Base-by-base conservation (phyloP, 2,888 invertebrate species). In the Coelogynopora nodosa region DNA sequence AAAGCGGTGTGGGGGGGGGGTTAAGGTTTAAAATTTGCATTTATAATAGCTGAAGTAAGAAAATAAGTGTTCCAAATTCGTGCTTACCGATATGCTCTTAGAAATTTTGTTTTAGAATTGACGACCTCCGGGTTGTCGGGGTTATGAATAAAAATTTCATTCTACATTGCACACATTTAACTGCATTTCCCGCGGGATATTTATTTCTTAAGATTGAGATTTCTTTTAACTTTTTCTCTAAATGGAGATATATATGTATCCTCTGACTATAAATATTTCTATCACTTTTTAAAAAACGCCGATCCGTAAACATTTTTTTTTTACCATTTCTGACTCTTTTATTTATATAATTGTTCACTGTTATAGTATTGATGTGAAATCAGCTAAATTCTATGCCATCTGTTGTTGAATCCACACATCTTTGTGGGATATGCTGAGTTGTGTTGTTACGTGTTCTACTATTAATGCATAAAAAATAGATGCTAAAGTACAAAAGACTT, bases 71-170 rank as follows among this genome's bases (percentile, higher is more conserved):
- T 74, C 74, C 27, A 23, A 74, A n/a, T 74, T 74, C 74, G 74
- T 74, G 74, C 74, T 74, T 23, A 26, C 74, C 23, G 74, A 23
- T 74, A 74, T 74, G 27, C 23, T 74, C 74, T 5, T 2, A 23
- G 23, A 74, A 74, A 74, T 74, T 74, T 74, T 74, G 74, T 74
- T 74, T 74, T 74, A 74, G 74, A 74, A 74, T 74, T 74, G 74
- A 74, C 74, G 74, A 74, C 74, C 74, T 23, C 5, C 23, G 74
- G 10, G 74, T 74, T 23, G 74, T 5, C 10, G 74, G 74, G 23
- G 74, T 74, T 74, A 74, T 74, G 74, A 74, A 74, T 74, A 74
- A 74, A 74, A 74, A 74, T 74, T 74, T 74, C 74, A 74, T 74
- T 74, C 74, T 74, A 74, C 74, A 74, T 74, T 74, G 74, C 74